Evolutionary conservation across 2,113 vertebrate species (phyloP).

Genomic region (Mustela nigripes): DNA sequence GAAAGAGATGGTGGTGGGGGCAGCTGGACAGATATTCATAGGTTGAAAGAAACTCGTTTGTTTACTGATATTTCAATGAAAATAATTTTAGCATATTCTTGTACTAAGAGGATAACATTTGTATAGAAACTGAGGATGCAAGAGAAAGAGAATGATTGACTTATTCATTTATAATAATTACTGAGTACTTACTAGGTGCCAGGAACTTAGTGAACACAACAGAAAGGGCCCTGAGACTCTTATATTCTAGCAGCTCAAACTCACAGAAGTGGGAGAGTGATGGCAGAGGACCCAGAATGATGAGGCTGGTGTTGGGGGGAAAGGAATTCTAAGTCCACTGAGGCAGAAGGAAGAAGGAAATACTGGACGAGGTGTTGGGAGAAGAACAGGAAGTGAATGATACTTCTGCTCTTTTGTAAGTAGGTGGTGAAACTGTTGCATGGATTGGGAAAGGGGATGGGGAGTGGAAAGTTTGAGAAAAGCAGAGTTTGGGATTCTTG

Average conservation of each 20-base stretch:
- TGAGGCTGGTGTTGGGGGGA: rapidly evolving
- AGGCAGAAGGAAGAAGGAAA: neutral
- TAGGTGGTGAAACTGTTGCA: neutral
- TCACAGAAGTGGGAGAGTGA: neutral
- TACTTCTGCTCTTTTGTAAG: neutral
- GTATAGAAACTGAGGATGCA: neutral
- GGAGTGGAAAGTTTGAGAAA: neutral
- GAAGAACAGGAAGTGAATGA: neutral
- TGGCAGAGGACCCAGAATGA: neutral
- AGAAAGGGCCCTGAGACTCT: neutral
- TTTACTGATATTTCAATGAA: neutral
- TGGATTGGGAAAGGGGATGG: neutral
- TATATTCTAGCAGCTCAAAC: neutral
- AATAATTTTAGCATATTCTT: neutral
- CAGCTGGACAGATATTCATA: no score
- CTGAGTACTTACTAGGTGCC: neutral
- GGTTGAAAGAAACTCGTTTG: neutral
- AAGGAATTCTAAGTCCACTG: neutral
- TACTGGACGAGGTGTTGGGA: neutral
- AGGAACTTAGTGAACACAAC: neutral
- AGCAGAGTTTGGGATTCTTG: neutral
- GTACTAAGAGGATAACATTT: neutral
- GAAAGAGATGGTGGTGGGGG: neutral
- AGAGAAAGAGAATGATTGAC: neutral
- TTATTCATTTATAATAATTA: neutral